Base-by-base conservation (phyloP, 1,140 invertebrate species). In the Aphaenogaster rudis region DNA sequence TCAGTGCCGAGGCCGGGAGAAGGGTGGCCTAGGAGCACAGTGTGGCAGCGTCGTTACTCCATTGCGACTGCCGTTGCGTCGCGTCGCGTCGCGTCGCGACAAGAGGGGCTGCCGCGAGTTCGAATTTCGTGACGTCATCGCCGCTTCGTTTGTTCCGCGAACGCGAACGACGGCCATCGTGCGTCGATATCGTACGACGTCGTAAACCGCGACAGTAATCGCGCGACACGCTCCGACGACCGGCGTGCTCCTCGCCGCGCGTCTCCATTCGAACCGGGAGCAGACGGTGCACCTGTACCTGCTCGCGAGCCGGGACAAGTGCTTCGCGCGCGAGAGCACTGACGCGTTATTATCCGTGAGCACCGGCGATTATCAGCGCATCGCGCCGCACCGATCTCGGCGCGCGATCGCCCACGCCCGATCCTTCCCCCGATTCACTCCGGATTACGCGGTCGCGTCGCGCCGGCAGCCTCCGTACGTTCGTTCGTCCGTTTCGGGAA, bases 361-460 rank as follows among this genome's bases (percentile, higher is more conserved):
- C 78, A 71, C 3, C 9, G 36, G 57, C 57, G 36, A 84, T 71
- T 71, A 61, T 72, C 72, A 33, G 48, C 54, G 86, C 28, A 28
- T 28, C 28, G 28, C 28, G 28, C 28, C 28, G 28, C 28, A 28
- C 28, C 28, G 28, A 28, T 28, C 28, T 63, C 3, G 69, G 17
- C 57, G 71, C 52, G 59, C 52, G 50, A 72, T 82, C 72, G 45
- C 48, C 28, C 59, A 71, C 88, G 88, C 33, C 42, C 74, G 71
- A 59, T 66, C 63, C 64, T 84, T 74, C 66, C 48, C 59, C 36
- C 85, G 78, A 66, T 87, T 84, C n/a, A 90, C 5, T 45, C 48
- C 71, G 72, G 74, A 90, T 89, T 90, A 90, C 89, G 89, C 61
- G 88, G 28, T 72, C 61, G 67, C 88, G 88, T 36, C 78, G 63